phyloP scores from a whole-genome alignment of 2,888 invertebrate species.

The Rhamphomyia laevipes region DNA sequence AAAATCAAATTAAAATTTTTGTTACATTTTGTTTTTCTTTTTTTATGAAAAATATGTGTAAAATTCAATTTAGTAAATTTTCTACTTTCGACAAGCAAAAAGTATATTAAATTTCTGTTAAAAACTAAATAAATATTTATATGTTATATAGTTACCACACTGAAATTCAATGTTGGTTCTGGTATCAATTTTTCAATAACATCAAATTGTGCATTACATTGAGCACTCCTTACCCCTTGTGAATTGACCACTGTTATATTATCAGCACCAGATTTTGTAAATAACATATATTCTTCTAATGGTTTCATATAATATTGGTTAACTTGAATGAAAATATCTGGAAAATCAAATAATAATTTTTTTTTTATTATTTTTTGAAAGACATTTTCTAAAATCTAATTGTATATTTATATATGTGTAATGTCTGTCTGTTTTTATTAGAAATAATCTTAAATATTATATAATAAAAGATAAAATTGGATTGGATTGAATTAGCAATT shows the following conservation, averaged over 20 bases:
- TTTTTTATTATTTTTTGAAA: too few species aligned
- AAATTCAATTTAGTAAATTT: neutral
- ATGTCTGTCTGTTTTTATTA: too few species aligned
- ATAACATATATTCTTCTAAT: constrained; percentile 84
- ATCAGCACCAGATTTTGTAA: constrained; percentile 70
- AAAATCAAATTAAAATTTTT: neutral
- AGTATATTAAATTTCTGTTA: neutral
- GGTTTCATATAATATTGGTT: constrained; percentile 76
- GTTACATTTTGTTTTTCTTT: neutral
- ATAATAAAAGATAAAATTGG: too few species aligned
- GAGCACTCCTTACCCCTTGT: constrained; percentile 73
- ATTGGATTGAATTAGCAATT: too few species aligned
- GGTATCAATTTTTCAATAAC: constrained; percentile 45
- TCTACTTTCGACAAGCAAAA: neutral
- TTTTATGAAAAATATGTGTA: neutral
- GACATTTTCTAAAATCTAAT: too few species aligned
- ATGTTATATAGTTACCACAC: constrained; percentile 39
- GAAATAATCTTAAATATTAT: too few species aligned
- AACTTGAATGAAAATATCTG: constrained; percentile 76
- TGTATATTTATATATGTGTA: too few species aligned
- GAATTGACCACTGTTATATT: constrained; percentile 79
- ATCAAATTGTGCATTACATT: constrained; percentile 71
- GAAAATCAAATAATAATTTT: too few species aligned
- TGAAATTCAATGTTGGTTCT: constrained; percentile 47
- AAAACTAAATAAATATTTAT: neutral